phyloP scores from a whole-genome alignment of 1,140 invertebrate genomes.

The Conus betulinus region DNA sequence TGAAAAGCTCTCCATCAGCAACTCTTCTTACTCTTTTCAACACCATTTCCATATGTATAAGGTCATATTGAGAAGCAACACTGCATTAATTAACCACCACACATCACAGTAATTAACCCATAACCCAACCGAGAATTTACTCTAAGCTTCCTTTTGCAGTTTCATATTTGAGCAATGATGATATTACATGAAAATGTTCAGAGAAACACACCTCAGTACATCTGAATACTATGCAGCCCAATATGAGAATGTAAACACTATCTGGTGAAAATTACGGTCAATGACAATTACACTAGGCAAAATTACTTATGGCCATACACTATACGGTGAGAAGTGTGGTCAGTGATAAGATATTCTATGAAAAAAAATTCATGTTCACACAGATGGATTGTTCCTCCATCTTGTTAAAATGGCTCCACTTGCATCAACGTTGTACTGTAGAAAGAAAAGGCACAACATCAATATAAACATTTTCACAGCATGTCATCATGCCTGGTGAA shows the following conservation, averaged over 20 bases:
- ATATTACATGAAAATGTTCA: background rate
- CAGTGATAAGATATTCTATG: background rate
- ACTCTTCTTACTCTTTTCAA: no score
- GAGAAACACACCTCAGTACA: background rate
- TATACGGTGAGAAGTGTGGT: background rate
- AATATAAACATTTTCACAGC: background rate
- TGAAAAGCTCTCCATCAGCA: no score
- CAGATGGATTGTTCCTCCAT: no score
- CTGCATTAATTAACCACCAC: no score
- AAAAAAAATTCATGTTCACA: background rate
- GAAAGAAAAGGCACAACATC: background rate
- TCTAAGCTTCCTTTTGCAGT: background rate
- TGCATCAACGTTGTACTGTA: background rate
- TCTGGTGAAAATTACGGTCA: background rate
- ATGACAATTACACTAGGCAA: background rate
- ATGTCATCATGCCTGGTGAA: background rate
- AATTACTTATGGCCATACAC: background rate
- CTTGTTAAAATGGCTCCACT: background rate
- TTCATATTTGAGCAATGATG: background rate
- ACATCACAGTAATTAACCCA: no score
- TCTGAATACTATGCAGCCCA: background rate
- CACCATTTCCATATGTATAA: no score
- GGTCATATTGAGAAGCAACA: no score
- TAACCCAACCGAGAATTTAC: no score
- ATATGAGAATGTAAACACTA: background rate